A percentile compares a stretch with the other conserved stretches of the same genome.
Conservation (phyloP, 1,140 invertebrate genomes). For the Mya arenaria region DNA sequence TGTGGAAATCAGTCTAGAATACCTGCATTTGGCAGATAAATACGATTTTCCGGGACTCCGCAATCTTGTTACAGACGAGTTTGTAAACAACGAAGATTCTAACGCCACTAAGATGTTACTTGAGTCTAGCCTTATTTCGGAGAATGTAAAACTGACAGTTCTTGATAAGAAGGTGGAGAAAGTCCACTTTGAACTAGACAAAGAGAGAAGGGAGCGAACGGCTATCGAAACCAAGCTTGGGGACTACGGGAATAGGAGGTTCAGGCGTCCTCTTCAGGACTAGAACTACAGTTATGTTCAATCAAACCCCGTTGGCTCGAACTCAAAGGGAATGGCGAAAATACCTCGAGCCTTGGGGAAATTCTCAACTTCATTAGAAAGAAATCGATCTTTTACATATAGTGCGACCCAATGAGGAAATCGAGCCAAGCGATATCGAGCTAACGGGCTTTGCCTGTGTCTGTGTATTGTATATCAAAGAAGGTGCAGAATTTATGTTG, state of each 20-base stretch:
- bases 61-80: slow-evolving; percentile 38
- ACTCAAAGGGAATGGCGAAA: too few species aligned
- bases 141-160: slow-evolving; percentile 44
- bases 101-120: slow-evolving; percentile 8
- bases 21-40: slow-evolving; percentile 48
- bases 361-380: too few species aligned
- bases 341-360: too few species aligned
- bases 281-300: background rate
- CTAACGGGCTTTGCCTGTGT: too few species aligned
- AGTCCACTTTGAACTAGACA: slow-evolving; percentile 47
- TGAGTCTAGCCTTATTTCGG: slow-evolving; percentile 32
- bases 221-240: slow-evolving; percentile 48
- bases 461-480: too few species aligned
- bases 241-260: slow-evolving; percentile 35
- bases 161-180: slow-evolving; percentile 50
- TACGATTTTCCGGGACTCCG: slow-evolving; percentile 34
- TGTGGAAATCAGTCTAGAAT: slow-evolving; percentile 31
- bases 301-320: too few species aligned
- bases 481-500: too few species aligned
- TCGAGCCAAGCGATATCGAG: too few species aligned
- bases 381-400: too few species aligned
- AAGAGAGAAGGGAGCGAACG: slow-evolving; percentile 48
- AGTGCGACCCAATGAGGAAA: too few species aligned
- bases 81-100: slow-evolving; percentile 41
- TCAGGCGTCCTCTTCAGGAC: background rate